Conservation (phyloP, 2,888 invertebrate species). For the Lucinisca nassula region DNA sequence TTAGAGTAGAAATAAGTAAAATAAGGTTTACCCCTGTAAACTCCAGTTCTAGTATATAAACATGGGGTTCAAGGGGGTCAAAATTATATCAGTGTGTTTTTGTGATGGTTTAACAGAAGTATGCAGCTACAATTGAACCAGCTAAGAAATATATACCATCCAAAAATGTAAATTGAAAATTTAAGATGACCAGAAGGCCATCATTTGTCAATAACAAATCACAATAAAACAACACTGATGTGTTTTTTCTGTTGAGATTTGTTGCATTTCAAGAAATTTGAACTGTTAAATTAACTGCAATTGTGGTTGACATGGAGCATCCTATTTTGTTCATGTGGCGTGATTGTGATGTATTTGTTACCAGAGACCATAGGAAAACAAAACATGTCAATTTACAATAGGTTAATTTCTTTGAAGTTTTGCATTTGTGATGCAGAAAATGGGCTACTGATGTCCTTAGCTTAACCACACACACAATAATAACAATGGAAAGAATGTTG, state of each 20-base stretch:
- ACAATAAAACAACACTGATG: not conserved
- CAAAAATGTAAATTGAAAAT: not conserved
- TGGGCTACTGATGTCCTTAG: not conserved
- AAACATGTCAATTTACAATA: conserved; percentile 16
- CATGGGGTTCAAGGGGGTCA: too few species aligned
- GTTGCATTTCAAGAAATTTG: not conserved
- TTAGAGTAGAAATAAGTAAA: too few species aligned
- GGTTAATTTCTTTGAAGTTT: not conserved
- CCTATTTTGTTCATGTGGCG: not conserved
- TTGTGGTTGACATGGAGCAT: not conserved
- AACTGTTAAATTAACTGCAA: not conserved
- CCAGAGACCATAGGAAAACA: not conserved
- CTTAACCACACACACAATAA: conserved; percentile 1
- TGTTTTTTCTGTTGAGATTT: not conserved
- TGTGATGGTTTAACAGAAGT: too few species aligned
- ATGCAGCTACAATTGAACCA: too few species aligned
- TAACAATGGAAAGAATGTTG: conserved; percentile 12
- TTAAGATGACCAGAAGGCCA: not conserved
- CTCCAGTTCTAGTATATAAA: too few species aligned
- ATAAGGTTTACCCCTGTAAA: too few species aligned
- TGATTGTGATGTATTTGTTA: conserved; percentile 17
- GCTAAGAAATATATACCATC: too few species aligned
- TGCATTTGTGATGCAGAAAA: conserved; percentile 3
- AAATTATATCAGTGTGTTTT: too few species aligned
- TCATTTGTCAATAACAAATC: not conserved